Percentiles rank a stretch among this genome's conserved stretches.
Conservation (phyloP, 1,140 invertebrate species). For the Drosophila rhopaloa region DNA sequence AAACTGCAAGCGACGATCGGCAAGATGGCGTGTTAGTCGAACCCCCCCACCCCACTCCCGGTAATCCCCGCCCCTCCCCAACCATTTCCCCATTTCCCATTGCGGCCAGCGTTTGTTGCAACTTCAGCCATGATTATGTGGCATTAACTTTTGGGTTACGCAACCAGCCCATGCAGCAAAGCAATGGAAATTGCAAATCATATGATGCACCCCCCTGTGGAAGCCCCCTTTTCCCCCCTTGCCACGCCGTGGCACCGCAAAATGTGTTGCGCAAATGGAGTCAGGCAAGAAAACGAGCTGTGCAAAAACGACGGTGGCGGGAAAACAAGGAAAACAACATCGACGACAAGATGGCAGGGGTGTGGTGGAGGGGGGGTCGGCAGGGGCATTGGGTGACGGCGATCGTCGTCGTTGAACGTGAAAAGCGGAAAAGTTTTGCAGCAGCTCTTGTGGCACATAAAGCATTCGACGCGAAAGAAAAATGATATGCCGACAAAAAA, state of each 20-base stretch:
- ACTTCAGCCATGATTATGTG: conserved; percentile 82
- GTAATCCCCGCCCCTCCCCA: conserved; percentile 13
- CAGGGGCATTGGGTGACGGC: conserved; percentile 63
- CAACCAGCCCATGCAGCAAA: conserved; percentile 69
- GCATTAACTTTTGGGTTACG: conserved; percentile 81
- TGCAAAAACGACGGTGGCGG: conserved; percentile 21
- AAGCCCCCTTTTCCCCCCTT: not conserved
- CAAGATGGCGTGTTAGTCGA: conserved; percentile 67
- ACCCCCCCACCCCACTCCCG: not conserved
- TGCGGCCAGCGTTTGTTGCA: conserved; percentile 71
- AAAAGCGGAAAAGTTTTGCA: conserved; percentile 84
- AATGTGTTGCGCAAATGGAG: conserved; percentile 75
- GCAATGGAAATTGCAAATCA: conserved; percentile 79
- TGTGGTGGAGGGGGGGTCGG: conserved; percentile 7
- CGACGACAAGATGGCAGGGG: conserved; percentile 37
- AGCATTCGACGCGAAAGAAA: conserved; percentile 48
- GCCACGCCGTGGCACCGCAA: conserved; percentile 25
- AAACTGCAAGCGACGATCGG: conserved; percentile 34
- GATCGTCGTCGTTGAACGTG: conserved; percentile 85
- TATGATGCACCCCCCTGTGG: conserved; percentile 50
- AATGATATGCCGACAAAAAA: conserved; percentile 43
- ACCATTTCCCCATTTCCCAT: conserved; percentile 77
- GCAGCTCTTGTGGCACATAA: conserved; percentile 67
- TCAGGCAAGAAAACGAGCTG: conserved; percentile 53
- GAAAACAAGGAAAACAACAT: conserved; percentile 72